Conservation (phyloP, 2,113 vertebrate genomes). For the Bagarius yarrelli region DNA sequence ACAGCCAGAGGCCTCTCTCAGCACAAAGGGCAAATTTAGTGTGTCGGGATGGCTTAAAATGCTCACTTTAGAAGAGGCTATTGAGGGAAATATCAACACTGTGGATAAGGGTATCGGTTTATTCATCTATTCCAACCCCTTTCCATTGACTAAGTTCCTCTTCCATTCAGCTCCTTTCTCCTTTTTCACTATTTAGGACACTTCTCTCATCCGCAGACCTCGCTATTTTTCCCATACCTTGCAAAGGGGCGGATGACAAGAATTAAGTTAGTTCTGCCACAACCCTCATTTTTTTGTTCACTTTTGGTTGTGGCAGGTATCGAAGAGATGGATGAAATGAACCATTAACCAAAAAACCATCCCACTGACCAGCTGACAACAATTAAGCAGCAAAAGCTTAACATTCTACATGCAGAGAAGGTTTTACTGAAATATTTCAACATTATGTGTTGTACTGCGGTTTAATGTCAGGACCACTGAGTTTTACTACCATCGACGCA, state of each 20-base stretch:
- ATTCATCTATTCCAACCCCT: conserved; percentile 77
- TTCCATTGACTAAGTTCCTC: conserved; percentile 77
- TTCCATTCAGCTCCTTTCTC: conserved; percentile 77
- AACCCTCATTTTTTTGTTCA: conserved; percentile 70
- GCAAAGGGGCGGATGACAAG: conserved; percentile 74
- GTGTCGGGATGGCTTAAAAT: conserved; percentile 79
- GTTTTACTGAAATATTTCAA: background rate
- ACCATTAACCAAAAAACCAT: conserved; percentile 70
- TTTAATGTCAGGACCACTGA: background rate
- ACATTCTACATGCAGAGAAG: background rate
- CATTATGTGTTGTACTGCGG: background rate
- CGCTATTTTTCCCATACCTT: conserved; percentile 81
- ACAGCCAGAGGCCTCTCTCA: conserved; percentile 76
- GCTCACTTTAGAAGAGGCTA: conserved; percentile 76
- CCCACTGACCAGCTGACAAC: conserved; percentile 54
- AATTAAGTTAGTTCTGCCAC: conserved; percentile 84
- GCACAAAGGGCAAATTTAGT: conserved; percentile 81
- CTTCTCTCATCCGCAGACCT: conserved; percentile 76
- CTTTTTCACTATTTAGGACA: conserved; percentile 71
- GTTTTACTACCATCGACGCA: background rate
- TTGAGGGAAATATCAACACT: conserved; percentile 78
- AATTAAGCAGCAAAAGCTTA: conserved; percentile 3
- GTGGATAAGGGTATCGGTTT: conserved; percentile 73
- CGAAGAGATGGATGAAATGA: conserved; percentile 64
- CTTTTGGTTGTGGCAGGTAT: conserved; percentile 71